A percentile compares a stretch with the other conserved stretches of the same genome.
Evolutionary conservation across 2,797 vertebrate species (phyloP).

Genomic region (Remorina albescens): DNA sequence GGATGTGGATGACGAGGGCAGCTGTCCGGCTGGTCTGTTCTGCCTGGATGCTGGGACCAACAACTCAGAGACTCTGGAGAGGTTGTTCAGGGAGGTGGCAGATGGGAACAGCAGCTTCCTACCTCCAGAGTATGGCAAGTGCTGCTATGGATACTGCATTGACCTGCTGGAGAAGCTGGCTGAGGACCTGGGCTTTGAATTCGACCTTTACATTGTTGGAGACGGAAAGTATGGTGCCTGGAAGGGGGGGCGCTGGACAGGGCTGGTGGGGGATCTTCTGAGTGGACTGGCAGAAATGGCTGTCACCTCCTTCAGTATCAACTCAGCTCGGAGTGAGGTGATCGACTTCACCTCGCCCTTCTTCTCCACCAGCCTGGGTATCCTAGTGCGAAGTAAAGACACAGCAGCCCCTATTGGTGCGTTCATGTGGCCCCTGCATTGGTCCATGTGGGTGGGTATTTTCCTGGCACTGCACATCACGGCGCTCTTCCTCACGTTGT

Average conservation of each 20-base stretch:
- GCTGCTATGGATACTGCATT: slow-evolving; percentile 96
- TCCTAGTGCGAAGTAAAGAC: slow-evolving; percentile 91
- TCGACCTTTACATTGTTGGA: slow-evolving; percentile 92
- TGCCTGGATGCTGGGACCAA: slow-evolving; percentile 90
- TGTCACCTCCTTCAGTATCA: slow-evolving; percentile 95
- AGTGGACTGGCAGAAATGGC: slow-evolving; percentile 92
- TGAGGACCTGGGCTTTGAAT: slow-evolving; percentile 90
- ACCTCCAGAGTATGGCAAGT: slow-evolving; percentile 78
- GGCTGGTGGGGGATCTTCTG: slow-evolving; percentile 92
- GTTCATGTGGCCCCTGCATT: slow-evolving; percentile 96
- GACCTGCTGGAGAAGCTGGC: slow-evolving; percentile 94
- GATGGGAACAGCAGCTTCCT: slow-evolving; percentile 78
- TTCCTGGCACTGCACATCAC: slow-evolving; percentile 92
- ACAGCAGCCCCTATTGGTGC: slow-evolving; percentile 90
- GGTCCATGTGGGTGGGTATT: slow-evolving; percentile 96
- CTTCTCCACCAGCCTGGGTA: slow-evolving; percentile 95
- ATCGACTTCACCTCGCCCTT: slow-evolving; percentile 96
- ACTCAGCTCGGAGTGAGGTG: slow-evolving; percentile 90
- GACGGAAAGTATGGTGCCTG: slow-evolving; percentile 92
- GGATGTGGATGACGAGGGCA: slow-evolving; percentile 90
- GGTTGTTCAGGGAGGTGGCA: slow-evolving; percentile 82
- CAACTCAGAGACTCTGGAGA: slow-evolving; percentile 82
- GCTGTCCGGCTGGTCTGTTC: slow-evolving; percentile 89
- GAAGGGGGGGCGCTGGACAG: slow-evolving; percentile 90
- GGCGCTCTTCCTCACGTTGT: slow-evolving; percentile 92